Percentiles rank a stretch among this genome's conserved stretches.
Evolutionary conservation across 92 coral and sea anemone genomes (phyloP).

Genomic region (Isaurus tuberculatus): DNA sequence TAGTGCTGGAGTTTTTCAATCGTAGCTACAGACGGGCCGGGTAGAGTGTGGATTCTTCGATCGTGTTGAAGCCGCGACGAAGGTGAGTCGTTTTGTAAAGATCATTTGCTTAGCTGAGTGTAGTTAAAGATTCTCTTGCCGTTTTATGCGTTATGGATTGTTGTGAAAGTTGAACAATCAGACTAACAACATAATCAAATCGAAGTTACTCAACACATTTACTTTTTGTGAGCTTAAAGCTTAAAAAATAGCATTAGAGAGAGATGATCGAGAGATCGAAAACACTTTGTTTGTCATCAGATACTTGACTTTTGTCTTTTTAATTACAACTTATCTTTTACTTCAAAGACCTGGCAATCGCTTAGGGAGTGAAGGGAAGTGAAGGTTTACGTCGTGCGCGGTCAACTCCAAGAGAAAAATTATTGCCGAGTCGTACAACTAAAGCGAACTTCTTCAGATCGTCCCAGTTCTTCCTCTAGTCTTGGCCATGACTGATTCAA

Average conservation of each 20-base stretch:
- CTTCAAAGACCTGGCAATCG: too few relatives aligned
- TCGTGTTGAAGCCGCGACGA: conserved; percentile 6
- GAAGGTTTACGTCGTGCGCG: too few relatives aligned
- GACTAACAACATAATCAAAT: not conserved
- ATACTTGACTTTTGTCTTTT: not conserved
- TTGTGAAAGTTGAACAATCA: not conserved
- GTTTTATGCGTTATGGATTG: not conserved
- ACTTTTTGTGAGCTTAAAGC: not conserved
- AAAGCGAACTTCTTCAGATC: not conserved
- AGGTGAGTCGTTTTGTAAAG: not conserved
- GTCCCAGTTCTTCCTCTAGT: too few relatives aligned
- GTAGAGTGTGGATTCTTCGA: not conserved
- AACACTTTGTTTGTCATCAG: not conserved
- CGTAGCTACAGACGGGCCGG: not conserved
- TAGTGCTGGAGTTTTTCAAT: not conserved
- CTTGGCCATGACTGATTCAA: too few relatives aligned
- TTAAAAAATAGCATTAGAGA: not conserved
- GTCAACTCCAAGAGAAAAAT: too few relatives aligned
- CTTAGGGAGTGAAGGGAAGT: too few relatives aligned
- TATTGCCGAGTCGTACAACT: not conserved
- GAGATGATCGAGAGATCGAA: not conserved
- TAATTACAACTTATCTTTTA: too few relatives aligned
- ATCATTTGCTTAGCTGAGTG: not conserved
- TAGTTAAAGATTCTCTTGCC: not conserved
- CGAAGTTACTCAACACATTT: not conserved